phyloP scores from a whole-genome alignment of 2,888 invertebrate genomes.

The Molorchus minor region DNA sequence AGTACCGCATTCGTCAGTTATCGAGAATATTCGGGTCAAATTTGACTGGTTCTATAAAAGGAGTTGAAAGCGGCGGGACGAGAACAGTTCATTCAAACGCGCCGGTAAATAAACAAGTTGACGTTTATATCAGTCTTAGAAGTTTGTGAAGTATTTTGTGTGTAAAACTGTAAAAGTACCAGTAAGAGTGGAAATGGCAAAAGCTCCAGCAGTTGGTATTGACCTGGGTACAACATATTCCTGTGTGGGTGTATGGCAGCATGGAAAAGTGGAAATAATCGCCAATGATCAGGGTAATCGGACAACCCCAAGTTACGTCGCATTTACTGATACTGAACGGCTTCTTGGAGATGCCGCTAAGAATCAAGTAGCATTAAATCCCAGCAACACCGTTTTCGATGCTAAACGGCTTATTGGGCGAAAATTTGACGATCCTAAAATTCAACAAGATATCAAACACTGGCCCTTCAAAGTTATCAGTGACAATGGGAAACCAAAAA shows the following conservation, averaged over 20 bases:
- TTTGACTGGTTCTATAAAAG: constrained; percentile 2
- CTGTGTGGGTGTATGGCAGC: constrained; percentile 83
- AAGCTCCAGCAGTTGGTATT: constrained; percentile 74
- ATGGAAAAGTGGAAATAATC: constrained; percentile 85
- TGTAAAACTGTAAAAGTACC: too few species aligned
- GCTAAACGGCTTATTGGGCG: constrained; percentile 83
- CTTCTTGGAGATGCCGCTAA: constrained; percentile 77
- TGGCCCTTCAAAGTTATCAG: constrained; percentile 83
- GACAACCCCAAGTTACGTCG: constrained; percentile 86
- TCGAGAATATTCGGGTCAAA: constrained; percentile 2
- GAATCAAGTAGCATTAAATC: constrained; percentile 78
- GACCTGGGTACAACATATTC: constrained; percentile 90
- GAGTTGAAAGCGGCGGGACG: not conserved
- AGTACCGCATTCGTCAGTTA: not conserved
- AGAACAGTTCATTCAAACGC: constrained; percentile 10
- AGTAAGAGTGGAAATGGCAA: constrained; percentile 44
- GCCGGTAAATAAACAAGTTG: not conserved
- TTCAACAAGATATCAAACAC: constrained; percentile 82
- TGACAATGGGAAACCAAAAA: constrained; percentile 73
- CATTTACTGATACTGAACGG: constrained; percentile 75
- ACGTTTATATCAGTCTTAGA: too few species aligned
- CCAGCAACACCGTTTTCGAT: constrained; percentile 76
- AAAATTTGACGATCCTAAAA: constrained; percentile 77
- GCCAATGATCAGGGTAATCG: constrained; percentile 87
- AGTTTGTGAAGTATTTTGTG: too few species aligned